Evolutionary conservation across 2,113 vertebrate genomes (phyloP), one percentile per base, ranked within the genome.

Genomic region (Nestor notabilis): DNA sequence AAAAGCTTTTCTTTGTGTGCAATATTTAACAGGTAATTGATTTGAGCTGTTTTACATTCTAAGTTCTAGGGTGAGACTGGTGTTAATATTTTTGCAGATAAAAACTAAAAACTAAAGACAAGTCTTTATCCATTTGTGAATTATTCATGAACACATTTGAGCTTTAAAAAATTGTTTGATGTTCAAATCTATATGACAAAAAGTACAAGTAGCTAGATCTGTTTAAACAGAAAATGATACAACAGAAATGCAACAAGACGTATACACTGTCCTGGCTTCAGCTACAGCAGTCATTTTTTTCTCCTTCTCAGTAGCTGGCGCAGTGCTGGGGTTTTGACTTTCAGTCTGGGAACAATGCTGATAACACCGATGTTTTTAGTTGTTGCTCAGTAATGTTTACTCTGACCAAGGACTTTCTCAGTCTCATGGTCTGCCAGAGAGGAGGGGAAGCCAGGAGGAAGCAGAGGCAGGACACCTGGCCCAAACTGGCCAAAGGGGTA

Each of bases 11-110:
- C 35, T 78, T 93, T n/a, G 4, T 81, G 11, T 94, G 39, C n/a
- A 76, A 43, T 95, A 90, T 88, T 92, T 66, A 92, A 31, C 33
- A 85, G 49, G 63, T 86, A 90, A 86, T 44, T 88, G 75, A 90
- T 85, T 92, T 87, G 35, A 92, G 29, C 9, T 69, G 33, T 61
- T 85, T 87, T 93, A 53, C 52, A 65, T 90, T 85, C 90, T 72
- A 68, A 79, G 11, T 47, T 82, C 56, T 50, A 5, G 21, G 85
- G 14, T 27, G 25, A 41, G 35, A 44, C 31, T 58, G 19, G 41
- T 74, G 29, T 78, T 53, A 76, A 14, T 60, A 25, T 60, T 94
- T 83, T 72, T 14, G 43, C 17, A 72, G 43, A 68, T 24, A 12
- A 81, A 95, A 86, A 58, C 11, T 66, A 43, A 81, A 95, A 86